These are phyloP conservation scores for Psilanteris sp. DNA, from an alignment of 1,140 invertebrate genomes.

Conservation along the genomic window DNA sequence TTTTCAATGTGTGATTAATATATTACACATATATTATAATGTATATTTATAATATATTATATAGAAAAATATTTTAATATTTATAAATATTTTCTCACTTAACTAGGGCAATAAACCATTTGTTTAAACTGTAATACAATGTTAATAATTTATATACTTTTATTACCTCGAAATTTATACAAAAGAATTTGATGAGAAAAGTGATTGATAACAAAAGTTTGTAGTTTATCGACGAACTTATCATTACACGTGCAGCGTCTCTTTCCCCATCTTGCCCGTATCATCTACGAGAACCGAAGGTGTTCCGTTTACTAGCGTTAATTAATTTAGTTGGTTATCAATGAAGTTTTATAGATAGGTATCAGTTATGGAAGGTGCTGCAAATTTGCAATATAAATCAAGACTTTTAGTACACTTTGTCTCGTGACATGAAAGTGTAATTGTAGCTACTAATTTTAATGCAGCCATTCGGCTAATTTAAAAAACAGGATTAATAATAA, in stretches of 20 bases:
- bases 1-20: too few species aligned
- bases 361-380: conserved; percentile 30
- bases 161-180: conserved; percentile 31
- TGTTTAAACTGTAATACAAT: too few species aligned
- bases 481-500: conserved; percentile 1
- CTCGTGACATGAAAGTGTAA: conserved; percentile 13
- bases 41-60: too few species aligned
- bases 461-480: neutral
- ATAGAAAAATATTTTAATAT: too few species aligned
- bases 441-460: conserved; percentile 28
- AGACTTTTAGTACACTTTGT: conserved; percentile 48
- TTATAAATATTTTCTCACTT: too few species aligned
- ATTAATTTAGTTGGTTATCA: conserved; percentile 64
- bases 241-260: conserved; percentile 56
- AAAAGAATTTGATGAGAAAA: conserved; percentile 32
- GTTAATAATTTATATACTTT: conserved; percentile 39
- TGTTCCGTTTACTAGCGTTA: conserved; percentile 48
- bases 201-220: conserved; percentile 65
- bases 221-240: conserved; percentile 62
- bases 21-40: too few species aligned
- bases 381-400: conserved; percentile 57
- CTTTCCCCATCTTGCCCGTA: conserved; percentile 46
- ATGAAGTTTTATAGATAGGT: conserved; percentile 58
- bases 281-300: conserved; percentile 34
- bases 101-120: too few species aligned